Evolutionary conservation across 2,888 invertebrate species (phyloP).

Genomic region (Epirrhoe alternata): DNA sequence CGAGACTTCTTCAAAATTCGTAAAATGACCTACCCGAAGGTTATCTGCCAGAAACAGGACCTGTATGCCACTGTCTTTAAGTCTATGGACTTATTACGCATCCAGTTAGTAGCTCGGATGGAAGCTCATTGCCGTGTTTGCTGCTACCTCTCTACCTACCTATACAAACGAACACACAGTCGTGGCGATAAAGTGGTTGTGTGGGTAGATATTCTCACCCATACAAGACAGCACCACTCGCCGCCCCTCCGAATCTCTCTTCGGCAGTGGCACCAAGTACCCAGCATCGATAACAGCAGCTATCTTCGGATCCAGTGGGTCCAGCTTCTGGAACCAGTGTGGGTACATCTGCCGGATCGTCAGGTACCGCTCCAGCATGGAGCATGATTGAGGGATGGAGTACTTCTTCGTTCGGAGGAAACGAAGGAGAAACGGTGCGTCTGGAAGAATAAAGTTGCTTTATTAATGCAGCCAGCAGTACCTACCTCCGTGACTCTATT

Average conservation of each 20-base stretch:
- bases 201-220: conserved; percentile 73
- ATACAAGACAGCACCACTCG: conserved; percentile 92
- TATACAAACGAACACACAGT: too few relatives aligned
- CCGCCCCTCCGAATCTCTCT: conserved; percentile 90
- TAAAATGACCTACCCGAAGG: too few relatives aligned
- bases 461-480: too few relatives aligned
- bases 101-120: too few relatives aligned
- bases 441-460: conserved; percentile 67
- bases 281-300: conserved; percentile 93
- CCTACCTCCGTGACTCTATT: too few relatives aligned
- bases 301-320: conserved; percentile 91
- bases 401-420: conserved; percentile 95
- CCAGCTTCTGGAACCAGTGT: conserved; percentile 93
- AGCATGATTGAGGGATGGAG: conserved; percentile 93
- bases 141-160: too few relatives aligned
- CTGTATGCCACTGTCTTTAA: too few relatives aligned
- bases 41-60: too few relatives aligned
- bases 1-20: too few relatives aligned
- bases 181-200: too few relatives aligned
- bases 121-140: too few relatives aligned
- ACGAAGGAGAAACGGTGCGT: conserved; percentile 91
- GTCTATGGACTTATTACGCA: too few relatives aligned
- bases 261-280: conserved; percentile 89
- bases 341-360: conserved; percentile 94
- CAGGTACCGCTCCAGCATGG: conserved; percentile 94